Evolutionary conservation across 2,113 vertebrate genomes (phyloP).

Genomic region (Sinocyclocheilus anophthalmus): DNA sequence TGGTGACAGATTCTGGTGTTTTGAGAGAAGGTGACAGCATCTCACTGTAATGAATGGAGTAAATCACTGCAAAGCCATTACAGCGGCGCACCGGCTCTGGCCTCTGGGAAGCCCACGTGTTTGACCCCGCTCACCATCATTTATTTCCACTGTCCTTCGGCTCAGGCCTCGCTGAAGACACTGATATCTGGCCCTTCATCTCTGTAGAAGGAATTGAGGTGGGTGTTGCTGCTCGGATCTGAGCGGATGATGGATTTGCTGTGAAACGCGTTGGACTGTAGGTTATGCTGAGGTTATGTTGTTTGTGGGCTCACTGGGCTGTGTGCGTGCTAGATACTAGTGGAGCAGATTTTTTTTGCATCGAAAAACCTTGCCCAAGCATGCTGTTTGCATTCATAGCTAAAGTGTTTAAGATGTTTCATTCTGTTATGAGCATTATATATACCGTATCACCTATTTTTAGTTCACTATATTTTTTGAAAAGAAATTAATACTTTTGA

Average conservation of each 20-base stretch:
- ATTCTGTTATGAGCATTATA: background rate
- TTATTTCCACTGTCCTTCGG: conserved; percentile 14
- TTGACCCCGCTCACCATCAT: conserved; percentile 10
- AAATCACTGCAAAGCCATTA: conserved; percentile 34
- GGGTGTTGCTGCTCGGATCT: conserved; percentile 2
- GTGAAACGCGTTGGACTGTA: conserved; percentile 1
- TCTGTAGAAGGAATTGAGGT: conserved; percentile 5
- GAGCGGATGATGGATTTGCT: conserved; percentile 20
- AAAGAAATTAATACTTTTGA: too few relatives aligned
- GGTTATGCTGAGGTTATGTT: conserved; percentile 15
- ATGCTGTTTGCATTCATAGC: background rate
- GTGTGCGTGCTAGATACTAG: background rate
- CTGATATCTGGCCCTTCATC: conserved; percentile 3
- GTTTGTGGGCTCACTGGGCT: background rate
- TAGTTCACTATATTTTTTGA: too few relatives aligned
- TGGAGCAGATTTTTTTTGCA: background rate
- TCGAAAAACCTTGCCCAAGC: background rate
- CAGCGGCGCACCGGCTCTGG: background rate
- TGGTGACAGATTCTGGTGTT: background rate
- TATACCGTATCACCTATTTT: too few relatives aligned
- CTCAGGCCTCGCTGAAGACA: background rate
- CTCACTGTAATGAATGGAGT: conserved; percentile 12
- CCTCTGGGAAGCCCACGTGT: background rate
- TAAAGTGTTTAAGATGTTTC: background rate
- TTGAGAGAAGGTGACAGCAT: conserved; percentile 4